A percentile compares a stretch with the other conserved stretches of the same genome.
These are phyloP conservation scores for Hemistola chrysoprasaria DNA, from an alignment of 2,888 invertebrate species.

Conservation along the genomic window DNA sequence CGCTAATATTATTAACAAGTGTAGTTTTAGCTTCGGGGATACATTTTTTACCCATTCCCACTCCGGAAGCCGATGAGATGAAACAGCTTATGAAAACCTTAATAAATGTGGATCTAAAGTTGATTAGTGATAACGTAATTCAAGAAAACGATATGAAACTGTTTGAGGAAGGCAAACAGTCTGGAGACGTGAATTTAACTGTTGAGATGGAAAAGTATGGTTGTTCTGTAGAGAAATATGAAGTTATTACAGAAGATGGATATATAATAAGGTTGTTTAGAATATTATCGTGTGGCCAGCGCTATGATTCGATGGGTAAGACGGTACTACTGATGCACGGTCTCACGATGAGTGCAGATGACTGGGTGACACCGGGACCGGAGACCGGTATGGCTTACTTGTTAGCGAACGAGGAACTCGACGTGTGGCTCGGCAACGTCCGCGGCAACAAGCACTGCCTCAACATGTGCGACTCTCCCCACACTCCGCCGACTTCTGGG, in stretches of 20 bases:
- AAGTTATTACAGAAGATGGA: constrained; percentile 54
- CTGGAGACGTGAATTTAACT: constrained; percentile 47
- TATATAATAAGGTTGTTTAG: constrained; percentile 59
- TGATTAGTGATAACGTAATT: too few relatives aligned
- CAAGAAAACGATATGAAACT: too few relatives aligned
- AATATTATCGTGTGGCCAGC: constrained; percentile 35
- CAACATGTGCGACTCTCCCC: constrained; percentile 43
- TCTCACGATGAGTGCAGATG: constrained; percentile 75
- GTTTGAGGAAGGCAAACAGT: too few relatives aligned
- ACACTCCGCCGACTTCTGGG: constrained; percentile 51
- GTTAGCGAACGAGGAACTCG: constrained; percentile 85
- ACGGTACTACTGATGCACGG: constrained; percentile 91
- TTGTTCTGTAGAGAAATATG: constrained; percentile 53
- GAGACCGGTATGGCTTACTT: constrained; percentile 83
- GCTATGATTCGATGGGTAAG: constrained; percentile 29
- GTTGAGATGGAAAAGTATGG: constrained; percentile 48
- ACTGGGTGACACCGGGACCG: constrained; percentile 79
- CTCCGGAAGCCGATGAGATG: too few relatives aligned
- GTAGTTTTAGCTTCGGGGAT: too few relatives aligned
- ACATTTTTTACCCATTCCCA: too few relatives aligned
- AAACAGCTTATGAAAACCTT: too few relatives aligned
- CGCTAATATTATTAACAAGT: too few relatives aligned
- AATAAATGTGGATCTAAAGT: too few relatives aligned
- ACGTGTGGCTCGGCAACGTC: constrained; percentile 92
- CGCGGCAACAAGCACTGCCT: constrained; percentile 85